These are phyloP conservation scores for Catostylus mosaicus DNA, from an alignment of 30 jellyfish, hydroid and myxozoan genomes.

Conservation along the genomic window DNA sequence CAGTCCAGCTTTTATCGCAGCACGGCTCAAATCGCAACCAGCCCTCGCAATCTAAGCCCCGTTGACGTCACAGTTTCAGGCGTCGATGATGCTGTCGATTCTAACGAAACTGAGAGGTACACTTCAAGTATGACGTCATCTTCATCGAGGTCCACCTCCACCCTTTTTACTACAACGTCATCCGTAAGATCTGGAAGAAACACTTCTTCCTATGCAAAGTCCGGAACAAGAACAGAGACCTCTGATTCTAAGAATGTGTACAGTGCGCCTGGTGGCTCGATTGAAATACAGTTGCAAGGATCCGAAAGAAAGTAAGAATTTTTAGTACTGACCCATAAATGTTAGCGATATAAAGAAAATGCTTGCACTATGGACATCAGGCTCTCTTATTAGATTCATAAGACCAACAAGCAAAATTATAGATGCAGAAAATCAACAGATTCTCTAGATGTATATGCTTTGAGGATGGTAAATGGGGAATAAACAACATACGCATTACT, in stretches of 20 bases:
- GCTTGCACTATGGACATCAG: no score
- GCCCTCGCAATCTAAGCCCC: conserved; percentile 67
- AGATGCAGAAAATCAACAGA: no score
- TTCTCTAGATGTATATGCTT: no score
- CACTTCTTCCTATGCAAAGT: conserved; percentile 6
- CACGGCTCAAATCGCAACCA: conserved; percentile 75
- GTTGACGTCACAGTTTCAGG: conserved; percentile 83
- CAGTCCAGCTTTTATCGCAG: conserved; percentile 79
- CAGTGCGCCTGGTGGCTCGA: conserved; percentile 23
- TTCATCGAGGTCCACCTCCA: conserved; percentile 23
- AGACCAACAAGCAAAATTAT: no score
- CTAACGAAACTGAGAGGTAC: conserved; percentile 9
- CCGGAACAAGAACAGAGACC: conserved; percentile 26
- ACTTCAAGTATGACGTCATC: neutral
- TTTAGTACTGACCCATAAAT: no score
- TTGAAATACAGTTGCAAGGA: conserved; percentile 70
- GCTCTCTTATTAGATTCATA: no score
- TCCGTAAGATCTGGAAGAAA: conserved; percentile 9
- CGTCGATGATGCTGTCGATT: conserved; percentile 46
- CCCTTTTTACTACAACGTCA: conserved; percentile 21
- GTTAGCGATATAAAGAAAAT: no score
- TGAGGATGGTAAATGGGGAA: no score
- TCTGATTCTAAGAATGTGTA: conserved; percentile 22
- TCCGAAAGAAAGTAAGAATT: conserved; percentile 39
- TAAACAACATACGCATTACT: no score